phyloP scores from a whole-genome alignment of 1,140 invertebrate genomes.

The Prorops nasuta region DNA sequence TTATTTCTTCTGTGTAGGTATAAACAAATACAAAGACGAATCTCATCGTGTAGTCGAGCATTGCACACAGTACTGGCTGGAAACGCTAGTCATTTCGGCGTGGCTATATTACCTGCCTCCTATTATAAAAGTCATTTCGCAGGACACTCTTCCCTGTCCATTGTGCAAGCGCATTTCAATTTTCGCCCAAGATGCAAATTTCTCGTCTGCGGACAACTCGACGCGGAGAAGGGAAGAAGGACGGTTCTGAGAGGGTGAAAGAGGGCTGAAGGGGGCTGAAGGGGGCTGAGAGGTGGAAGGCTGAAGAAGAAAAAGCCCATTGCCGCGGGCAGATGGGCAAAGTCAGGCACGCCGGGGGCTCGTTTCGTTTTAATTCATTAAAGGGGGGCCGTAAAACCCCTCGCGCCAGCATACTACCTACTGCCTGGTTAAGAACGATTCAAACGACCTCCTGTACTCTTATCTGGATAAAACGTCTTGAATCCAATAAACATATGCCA shows the following conservation, averaged over 20 bases:
- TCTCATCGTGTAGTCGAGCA: too few relatives aligned
- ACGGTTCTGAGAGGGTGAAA: neutral
- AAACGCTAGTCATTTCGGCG: constrained; percentile 18
- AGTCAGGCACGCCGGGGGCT: constrained; percentile 17
- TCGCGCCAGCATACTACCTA: constrained; percentile 21
- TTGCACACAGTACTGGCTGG: constrained; percentile 11
- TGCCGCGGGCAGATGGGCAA: constrained; percentile 12
- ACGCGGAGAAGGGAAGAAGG: neutral
- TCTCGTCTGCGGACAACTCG: constrained; percentile 11
- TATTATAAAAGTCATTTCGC: constrained; percentile 49
- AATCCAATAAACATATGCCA: too few relatives aligned
- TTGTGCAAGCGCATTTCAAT: constrained; percentile 47
- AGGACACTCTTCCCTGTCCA: constrained; percentile 31
- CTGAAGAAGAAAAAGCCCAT: constrained; percentile 12
- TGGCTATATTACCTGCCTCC: constrained; percentile 34
- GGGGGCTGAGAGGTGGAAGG: neutral
- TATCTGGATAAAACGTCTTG: too few relatives aligned
- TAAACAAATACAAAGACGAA: too few relatives aligned
- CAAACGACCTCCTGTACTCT: constrained; percentile 11
- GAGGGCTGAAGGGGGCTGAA: neutral
- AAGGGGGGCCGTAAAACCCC: constrained; percentile 26
- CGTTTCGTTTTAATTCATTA: constrained; percentile 40
- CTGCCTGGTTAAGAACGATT: constrained; percentile 26
- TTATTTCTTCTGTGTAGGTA: too few relatives aligned
- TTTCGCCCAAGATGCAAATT: constrained; percentile 50